phyloP scores from a whole-genome alignment of 1,140 invertebrate species.

The Hylaeus volcanicus region DNA sequence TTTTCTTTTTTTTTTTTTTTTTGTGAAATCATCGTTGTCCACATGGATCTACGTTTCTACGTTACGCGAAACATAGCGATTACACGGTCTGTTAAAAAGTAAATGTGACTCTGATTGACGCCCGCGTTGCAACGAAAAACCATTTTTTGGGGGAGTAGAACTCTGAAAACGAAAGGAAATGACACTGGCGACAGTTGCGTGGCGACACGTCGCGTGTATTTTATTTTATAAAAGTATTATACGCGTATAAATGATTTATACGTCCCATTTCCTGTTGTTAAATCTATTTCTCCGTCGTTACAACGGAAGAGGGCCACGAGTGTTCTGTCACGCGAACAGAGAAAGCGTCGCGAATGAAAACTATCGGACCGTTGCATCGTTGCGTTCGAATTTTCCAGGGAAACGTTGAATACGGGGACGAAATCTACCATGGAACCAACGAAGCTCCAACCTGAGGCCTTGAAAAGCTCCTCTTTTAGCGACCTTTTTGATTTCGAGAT shows the following conservation, averaged over 20 bases:
- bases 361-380: neutral
- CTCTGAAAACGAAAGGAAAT: neutral
- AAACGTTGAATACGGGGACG: neutral
- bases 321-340: slow-evolving; percentile 8
- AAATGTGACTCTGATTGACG: too few species aligned
- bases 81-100: too few species aligned
- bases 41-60: too few species aligned
- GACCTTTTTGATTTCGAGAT: too few species aligned
- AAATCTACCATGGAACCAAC: too few species aligned
- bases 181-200: neutral
- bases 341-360: slow-evolving; percentile 22
- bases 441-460: too few species aligned
- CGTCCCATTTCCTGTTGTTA: slow-evolving; percentile 35
- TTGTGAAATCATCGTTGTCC: too few species aligned
- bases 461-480: too few species aligned
- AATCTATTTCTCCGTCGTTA: slow-evolving; percentile 38
- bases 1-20: too few species aligned
- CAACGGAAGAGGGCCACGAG: slow-evolving; percentile 13
- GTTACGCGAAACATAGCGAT: too few species aligned
- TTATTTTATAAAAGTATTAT: slow-evolving; percentile 18
- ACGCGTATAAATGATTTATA: slow-evolving; percentile 32
- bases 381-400: neutral
- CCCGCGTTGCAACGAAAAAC: too few species aligned
- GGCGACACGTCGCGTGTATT: neutral
- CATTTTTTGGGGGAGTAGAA: too few species aligned